Evolutionary conservation across 2,888 invertebrate genomes (phyloP), one percentile per base, ranked within the genome.

Genomic region (Encarsia formosa): DNA sequence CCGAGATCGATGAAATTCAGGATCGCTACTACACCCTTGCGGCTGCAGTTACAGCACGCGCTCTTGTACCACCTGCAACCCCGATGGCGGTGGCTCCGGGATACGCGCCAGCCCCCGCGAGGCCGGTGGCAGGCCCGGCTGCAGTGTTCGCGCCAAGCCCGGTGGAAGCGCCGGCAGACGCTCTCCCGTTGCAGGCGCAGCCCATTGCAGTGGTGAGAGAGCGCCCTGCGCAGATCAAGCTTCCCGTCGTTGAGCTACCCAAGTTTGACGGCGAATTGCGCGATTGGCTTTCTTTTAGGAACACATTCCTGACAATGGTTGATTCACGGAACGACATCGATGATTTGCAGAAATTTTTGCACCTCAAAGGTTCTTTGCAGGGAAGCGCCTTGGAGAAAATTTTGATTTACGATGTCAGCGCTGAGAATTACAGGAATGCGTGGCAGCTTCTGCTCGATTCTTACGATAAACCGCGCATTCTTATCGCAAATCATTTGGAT

Each of bases 401-500:
- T 8, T 19, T 22, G 2, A 16, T 50, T 29, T 55, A 40, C 35
- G 42, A 49, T 15, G 38, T 38, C 5, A 54, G 50, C 29, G 51
- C 37, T 9, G 52, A 50, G 31, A 57, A 50, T 35, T 57, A 55
- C 24, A 42, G 48, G 15, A 47, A 38, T 26, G 54, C 54, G n/a
- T 54, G 56, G 54, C 23, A 34, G 15, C 9, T 44, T 0, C 39
- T 56, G 9, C 37, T 31, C 5, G 49, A 43, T 22, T 32, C 52
- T 2, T 59, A 59, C 29, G 54, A 59, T 15, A 11, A 41, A 3
- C 56, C 52, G 34, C 39, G 57, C 8, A 13, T 54, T 11, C 29
- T 60, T 20, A 49, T 59, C 16, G 45, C 53, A 4, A 55, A 44
- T 3, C 57, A 62, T 47, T 23, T 59, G 5, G 13, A 38, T 22